Conservation (phyloP, 2,888 invertebrate genomes). For the Phengaris arion region DNA sequence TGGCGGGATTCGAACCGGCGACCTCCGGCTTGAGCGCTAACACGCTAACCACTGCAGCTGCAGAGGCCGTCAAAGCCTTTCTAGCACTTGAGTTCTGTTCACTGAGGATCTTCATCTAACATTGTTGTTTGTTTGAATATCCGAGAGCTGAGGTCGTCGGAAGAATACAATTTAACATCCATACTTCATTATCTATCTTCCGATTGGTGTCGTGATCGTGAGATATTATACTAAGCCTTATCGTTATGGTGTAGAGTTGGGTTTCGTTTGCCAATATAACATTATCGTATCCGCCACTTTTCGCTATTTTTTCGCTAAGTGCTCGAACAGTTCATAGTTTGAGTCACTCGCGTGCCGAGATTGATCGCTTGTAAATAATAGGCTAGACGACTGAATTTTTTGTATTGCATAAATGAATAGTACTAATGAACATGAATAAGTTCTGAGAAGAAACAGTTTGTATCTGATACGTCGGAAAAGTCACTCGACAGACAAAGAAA, state of each 20-base stretch:
- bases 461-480: too few relatives aligned
- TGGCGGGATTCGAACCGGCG: too few relatives aligned
- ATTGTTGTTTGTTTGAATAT: conserved; percentile 52
- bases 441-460: too few relatives aligned
- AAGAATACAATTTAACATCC: conserved; percentile 63
- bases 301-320: conserved; percentile 50
- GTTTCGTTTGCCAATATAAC: conserved; percentile 29
- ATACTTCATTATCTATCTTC: conserved; percentile 71
- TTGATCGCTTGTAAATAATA: conserved; percentile 26
- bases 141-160: conserved; percentile 68
- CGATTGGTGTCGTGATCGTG: conserved; percentile 66
- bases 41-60: too few relatives aligned
- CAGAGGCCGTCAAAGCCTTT: too few relatives aligned
- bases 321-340: conserved; percentile 36
- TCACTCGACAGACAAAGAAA: too few relatives aligned
- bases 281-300: conserved; percentile 50
- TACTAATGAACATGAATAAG: too few relatives aligned
- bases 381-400: too few relatives aligned
- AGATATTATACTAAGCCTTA: conserved; percentile 42
- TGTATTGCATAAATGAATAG: too few relatives aligned
- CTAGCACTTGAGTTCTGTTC: not conserved
- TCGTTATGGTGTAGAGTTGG: conserved; percentile 27
- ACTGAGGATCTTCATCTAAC: conserved; percentile 32
- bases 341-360: conserved; percentile 35
- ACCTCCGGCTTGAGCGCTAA: too few relatives aligned